Percentiles rank a stretch among this genome's conserved stretches.
These are phyloP conservation scores for Paratrypauchen microcephalus DNA, from an alignment of 2,797 vertebrate genomes.

Conservation along the genomic window DNA sequence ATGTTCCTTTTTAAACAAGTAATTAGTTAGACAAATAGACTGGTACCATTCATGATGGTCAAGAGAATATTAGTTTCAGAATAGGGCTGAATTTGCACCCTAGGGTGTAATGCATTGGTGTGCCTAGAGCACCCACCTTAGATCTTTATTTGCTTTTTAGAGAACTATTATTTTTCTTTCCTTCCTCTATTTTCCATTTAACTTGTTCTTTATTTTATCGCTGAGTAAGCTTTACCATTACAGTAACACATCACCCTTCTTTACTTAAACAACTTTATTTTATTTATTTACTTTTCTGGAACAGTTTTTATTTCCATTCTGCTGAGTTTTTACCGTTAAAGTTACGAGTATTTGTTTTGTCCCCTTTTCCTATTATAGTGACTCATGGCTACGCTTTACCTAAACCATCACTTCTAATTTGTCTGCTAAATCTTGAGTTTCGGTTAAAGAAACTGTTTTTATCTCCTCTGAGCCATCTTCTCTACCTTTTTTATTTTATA, in stretches of 20 bases:
- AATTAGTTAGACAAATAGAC: not conserved
- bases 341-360: slow-evolving; percentile 52
- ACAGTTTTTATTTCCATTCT: slow-evolving; percentile 41
- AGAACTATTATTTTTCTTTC: slow-evolving; percentile 30
- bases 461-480: slow-evolving; percentile 47
- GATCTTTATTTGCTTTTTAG: slow-evolving; percentile 33
- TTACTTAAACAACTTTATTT: slow-evolving; percentile 48
- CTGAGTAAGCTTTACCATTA: slow-evolving; percentile 45
- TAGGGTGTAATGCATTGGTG: not conserved
- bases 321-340: slow-evolving; percentile 44
- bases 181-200: slow-evolving; percentile 18
- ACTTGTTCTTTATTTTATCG: slow-evolving; percentile 31
- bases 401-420: slow-evolving; percentile 64
- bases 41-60: not conserved
- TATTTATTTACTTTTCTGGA: slow-evolving; percentile 39
- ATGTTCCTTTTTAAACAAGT: no score
- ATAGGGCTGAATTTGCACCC: not conserved
- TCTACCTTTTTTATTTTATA: slow-evolving; percentile 11
- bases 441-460: slow-evolving; percentile 54
- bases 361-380: slow-evolving; percentile 60
- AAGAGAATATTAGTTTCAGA: not conserved
- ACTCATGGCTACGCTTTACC: slow-evolving; percentile 51
- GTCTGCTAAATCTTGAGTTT: slow-evolving; percentile 60
- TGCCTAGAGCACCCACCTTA: slow-evolving; percentile 18
- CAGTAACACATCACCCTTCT: slow-evolving; percentile 43